Percentiles rank a stretch among this genome's conserved stretches.
Conservation (phyloP, 2,113 vertebrate genomes). For the Lipophrys pholis region DNA sequence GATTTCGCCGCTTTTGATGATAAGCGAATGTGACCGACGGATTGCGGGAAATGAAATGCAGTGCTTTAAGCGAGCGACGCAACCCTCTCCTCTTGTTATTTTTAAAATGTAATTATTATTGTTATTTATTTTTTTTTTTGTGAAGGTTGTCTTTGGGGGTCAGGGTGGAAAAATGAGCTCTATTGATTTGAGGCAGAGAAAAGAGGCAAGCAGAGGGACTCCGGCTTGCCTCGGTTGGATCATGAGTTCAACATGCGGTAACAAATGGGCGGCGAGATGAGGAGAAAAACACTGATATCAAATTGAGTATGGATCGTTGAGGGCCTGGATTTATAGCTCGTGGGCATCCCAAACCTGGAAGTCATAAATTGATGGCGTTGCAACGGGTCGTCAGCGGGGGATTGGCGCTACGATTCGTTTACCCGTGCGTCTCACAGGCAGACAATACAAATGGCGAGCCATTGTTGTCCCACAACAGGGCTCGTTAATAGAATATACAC, state of each 20-base stretch:
- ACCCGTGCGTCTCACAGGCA: slow-evolving; percentile 46
- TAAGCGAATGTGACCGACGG: slow-evolving; percentile 68
- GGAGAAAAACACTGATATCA: slow-evolving; percentile 70
- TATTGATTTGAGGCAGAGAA: slow-evolving; percentile 68
- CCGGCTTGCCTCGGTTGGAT: slow-evolving; percentile 64
- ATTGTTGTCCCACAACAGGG: slow-evolving; percentile 62
- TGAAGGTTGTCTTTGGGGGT: slow-evolving; percentile 45
- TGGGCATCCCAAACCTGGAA: slow-evolving; percentile 63
- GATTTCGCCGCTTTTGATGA: slow-evolving; percentile 65
- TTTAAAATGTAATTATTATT: slow-evolving; percentile 27
- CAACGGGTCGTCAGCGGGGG: slow-evolving; percentile 60
- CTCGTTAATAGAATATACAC: slow-evolving; percentile 71
- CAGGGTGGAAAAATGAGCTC: slow-evolving; percentile 55
- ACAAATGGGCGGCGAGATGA: slow-evolving; percentile 68
- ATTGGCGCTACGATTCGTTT: slow-evolving; percentile 63
- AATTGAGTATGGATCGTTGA: slow-evolving; percentile 73
- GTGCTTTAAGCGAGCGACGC: slow-evolving; percentile 47
- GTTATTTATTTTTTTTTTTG: slow-evolving; percentile 40
- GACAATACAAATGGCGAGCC: slow-evolving; percentile 56
- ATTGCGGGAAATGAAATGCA: slow-evolving; percentile 68
- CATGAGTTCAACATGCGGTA: slow-evolving; percentile 68
- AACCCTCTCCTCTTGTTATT: no score
- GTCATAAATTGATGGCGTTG: slow-evolving; percentile 74
- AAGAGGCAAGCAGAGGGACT: slow-evolving; percentile 53
- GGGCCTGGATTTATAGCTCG: slow-evolving; percentile 63